Base-by-base conservation (phyloP, 2,888 invertebrate genomes). In the Eledona agricola region DNA sequence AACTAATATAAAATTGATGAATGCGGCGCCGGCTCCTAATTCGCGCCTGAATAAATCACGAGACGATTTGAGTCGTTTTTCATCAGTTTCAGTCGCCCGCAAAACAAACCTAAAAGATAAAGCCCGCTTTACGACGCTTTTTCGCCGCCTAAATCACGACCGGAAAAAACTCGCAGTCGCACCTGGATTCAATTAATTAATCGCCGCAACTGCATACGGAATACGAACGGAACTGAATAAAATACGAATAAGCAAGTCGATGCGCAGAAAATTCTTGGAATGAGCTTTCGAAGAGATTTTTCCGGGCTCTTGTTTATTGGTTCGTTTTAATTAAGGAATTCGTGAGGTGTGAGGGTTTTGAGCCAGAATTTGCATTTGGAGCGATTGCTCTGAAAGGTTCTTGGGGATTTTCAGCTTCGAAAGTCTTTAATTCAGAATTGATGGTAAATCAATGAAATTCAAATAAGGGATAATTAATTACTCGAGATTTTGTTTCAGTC, bases 1-100 rank as follows among this genome's bases (percentile, higher is more conserved):
- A 38, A 25, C 49, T 49, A 38, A 37, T 47, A 47, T 22, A 37
- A 26, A 20, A 47, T 38, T 49, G 49, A 49, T 49, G 49, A 49
- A 40, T 40, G 40, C 40, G 40, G 40, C 40, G 40, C 40, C 40
- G 26, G 35, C 20, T 26, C 29, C 40, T 26, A 40, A 40, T 40
- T 40, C 19, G 10, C 20, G 17, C 40, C 40, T 35, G 38, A 25
- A 38, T 38, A 38, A 38, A 38, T 38, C 38, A 38, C 25, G 26
- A 25, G 38, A 38, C 26, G 11, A 25, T 25, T 11, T 11, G 9
- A n/a, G n/a, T n/a, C n/a, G n/a, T 11, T 9, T 19, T 4, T 3
- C 19, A 19, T 25, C 25, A 9, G 7, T 11, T 11, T 19, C 4
- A 3, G 19, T 19, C 19, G 25, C 9, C 25, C 9, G 9, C n/a